Evolutionary conservation across 2,113 vertebrate species (phyloP).

Genomic region (Alectura lathami): DNA sequence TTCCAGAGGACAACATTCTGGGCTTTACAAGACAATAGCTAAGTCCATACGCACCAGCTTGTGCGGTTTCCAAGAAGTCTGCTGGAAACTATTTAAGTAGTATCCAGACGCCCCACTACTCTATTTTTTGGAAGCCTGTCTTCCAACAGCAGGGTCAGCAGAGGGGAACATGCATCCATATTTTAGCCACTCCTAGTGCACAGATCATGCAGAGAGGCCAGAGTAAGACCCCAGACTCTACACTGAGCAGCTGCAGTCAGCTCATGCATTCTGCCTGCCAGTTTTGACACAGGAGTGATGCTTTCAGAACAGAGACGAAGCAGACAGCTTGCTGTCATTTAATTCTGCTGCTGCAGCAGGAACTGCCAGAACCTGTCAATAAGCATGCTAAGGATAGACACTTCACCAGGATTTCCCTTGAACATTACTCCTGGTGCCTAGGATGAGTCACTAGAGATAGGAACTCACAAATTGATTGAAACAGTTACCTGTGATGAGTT

Average conservation of each 20-base stretch:
- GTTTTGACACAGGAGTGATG: not conserved
- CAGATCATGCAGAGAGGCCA: not conserved
- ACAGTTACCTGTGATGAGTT: constrained; percentile 86
- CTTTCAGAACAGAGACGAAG: not conserved
- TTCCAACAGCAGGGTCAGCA: not conserved
- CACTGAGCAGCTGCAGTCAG: not conserved
- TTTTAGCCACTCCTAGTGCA: not conserved
- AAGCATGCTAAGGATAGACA: not conserved
- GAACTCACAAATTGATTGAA: not conserved
- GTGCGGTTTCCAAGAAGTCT: not conserved
- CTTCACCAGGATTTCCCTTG: not conserved
- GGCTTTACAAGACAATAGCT: not conserved
- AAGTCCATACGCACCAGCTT: not conserved
- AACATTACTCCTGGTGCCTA: not conserved
- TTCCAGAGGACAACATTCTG: not conserved
- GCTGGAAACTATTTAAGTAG: not conserved
- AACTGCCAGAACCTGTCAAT: not conserved
- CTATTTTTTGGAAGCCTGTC: not conserved
- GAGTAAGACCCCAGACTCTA: not conserved
- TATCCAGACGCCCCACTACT: not conserved
- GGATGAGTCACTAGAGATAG: not conserved
- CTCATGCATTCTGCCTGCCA: not conserved
- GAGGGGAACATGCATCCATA: not conserved
- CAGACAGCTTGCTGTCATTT: not conserved
- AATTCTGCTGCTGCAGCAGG: not conserved